Conservation (phyloP, 2,113 vertebrate species). For the Desmodus rotundus region DNA sequence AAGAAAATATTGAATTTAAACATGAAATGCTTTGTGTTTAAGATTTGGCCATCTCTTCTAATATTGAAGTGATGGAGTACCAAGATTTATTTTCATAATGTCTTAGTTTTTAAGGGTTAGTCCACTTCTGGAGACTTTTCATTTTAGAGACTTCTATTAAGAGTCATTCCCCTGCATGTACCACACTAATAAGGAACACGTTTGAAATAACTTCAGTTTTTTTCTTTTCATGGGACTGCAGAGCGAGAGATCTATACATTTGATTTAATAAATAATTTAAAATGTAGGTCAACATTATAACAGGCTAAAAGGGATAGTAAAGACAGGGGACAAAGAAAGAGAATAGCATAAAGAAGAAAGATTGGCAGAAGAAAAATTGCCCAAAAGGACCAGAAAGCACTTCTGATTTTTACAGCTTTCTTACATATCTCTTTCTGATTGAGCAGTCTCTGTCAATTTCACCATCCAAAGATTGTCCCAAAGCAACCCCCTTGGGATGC, state of each 20-base stretch:
- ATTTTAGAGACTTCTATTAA: not conserved
- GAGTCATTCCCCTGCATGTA: not conserved
- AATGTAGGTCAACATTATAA: constrained; percentile 18
- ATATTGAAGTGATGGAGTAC: not conserved
- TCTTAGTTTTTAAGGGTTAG: not conserved
- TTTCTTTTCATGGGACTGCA: constrained; percentile 1
- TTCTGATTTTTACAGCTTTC: constrained; percentile 8
- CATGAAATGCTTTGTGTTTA: constrained; percentile 7
- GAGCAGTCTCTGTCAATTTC: not conserved
- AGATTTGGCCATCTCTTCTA: not conserved
- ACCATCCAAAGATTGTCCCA: not conserved
- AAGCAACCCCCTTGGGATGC: not conserved
- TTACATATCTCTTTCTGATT: not conserved
- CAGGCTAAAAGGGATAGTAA: not conserved
- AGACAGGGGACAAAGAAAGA: not conserved
- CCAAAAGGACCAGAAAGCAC: not conserved
- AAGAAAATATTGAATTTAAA: constrained; percentile 39
- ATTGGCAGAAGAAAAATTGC: not conserved
- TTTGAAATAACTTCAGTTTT: constrained; percentile 20
- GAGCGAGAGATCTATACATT: not conserved
- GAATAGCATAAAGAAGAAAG: not conserved
- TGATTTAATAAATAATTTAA: constrained; percentile 46
- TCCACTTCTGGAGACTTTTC: not conserved
- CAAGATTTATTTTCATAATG: not conserved
- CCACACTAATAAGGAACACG: not conserved